phyloP scores from a whole-genome alignment of 2,113 vertebrate genomes.

The Lepus europaeus region DNA sequence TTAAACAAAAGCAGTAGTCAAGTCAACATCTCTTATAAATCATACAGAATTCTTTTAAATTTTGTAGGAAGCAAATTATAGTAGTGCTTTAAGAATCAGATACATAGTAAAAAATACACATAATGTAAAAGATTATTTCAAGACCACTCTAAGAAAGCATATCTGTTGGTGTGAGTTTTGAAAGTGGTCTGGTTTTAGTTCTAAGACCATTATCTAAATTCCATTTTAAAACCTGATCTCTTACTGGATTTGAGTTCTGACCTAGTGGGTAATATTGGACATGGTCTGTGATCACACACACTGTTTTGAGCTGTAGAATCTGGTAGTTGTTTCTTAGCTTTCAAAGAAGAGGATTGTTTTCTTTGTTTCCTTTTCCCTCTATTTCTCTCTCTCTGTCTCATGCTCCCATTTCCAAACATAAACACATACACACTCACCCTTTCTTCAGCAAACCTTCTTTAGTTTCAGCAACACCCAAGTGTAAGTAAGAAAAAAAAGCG shows the following conservation, averaged over 20 bases:
- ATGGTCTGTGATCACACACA: not conserved
- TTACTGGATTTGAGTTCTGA: conserved; percentile 27
- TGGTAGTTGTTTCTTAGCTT: not conserved
- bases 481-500: not conserved
- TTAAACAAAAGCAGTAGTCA: conserved; percentile 42
- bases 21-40: conserved; percentile 14
- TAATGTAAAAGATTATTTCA: conserved; percentile 4
- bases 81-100: not conserved
- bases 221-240: conserved; percentile 17
- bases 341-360: not conserved
- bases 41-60: conserved; percentile 59
- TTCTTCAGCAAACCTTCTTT: not conserved
- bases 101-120: not conserved
- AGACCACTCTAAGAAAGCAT: not conserved
- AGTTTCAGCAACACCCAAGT: not conserved
- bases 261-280: not conserved
- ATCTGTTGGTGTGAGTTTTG: not conserved
- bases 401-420: not conserved
- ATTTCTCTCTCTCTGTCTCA: not conserved
- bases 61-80: not conserved
- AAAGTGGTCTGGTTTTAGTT: not conserved
- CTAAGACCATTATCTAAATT: conserved; percentile 25
- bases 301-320: conserved; percentile 4
- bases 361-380: not conserved
- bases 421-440: not conserved